phyloP scores from a whole-genome alignment of 2,113 vertebrate species.

The Lamprologus ornatipinnis region DNA sequence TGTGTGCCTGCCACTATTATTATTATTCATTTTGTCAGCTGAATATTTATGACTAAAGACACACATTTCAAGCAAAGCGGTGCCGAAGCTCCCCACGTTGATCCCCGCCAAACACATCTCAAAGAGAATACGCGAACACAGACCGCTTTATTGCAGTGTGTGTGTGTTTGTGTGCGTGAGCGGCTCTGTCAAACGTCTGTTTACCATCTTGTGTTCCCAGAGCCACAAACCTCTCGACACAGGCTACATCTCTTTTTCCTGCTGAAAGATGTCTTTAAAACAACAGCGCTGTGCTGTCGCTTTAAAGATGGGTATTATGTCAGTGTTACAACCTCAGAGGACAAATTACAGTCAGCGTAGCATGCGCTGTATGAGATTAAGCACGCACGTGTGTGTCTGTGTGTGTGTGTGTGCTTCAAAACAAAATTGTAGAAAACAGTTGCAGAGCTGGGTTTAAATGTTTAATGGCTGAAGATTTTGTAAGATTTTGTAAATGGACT shows the following conservation, averaged over 20 bases:
- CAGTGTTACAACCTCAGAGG: constrained; percentile 38
- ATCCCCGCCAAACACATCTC: constrained; percentile 26
- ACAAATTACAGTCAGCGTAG: constrained; percentile 41
- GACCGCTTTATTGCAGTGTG: constrained; percentile 18
- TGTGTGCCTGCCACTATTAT: not conserved
- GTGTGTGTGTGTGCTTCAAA: not conserved
- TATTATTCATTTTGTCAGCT: constrained; percentile 20
- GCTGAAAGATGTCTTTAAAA: constrained; percentile 44
- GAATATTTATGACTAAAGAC: constrained; percentile 48
- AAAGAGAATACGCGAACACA: constrained; percentile 53
- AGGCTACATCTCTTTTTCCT: constrained; percentile 37
- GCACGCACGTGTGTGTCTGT: not conserved
- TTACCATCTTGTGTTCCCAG: constrained; percentile 43
- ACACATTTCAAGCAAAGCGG: constrained; percentile 24
- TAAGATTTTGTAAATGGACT: not conserved
- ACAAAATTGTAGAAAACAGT: not conserved
- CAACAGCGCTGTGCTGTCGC: constrained; percentile 1
- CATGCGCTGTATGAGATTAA: not conserved
- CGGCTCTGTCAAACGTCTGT: constrained; percentile 53
- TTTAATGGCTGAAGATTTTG: not conserved
- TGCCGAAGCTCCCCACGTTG: constrained; percentile 3
- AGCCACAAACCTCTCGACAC: constrained; percentile 51
- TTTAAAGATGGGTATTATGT: constrained; percentile 20
- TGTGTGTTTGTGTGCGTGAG: not conserved
- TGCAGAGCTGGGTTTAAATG: not conserved